These are phyloP conservation scores for Hypsibius dujardini DNA, from an alignment of 1,140 invertebrate species.

Conservation along the genomic window DNA sequence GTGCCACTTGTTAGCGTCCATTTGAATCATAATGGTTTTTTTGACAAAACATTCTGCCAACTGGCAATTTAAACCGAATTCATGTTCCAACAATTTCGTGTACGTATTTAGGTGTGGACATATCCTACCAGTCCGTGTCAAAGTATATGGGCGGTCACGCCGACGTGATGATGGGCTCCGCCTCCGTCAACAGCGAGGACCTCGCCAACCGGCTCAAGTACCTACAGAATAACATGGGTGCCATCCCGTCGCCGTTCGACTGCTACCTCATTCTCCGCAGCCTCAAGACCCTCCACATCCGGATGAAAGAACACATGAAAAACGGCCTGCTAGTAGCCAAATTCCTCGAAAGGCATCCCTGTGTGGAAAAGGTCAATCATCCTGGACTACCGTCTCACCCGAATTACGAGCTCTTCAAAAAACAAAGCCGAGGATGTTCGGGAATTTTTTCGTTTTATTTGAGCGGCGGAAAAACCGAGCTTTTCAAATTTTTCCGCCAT, in stretches of 20 bases:
- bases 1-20: too few species aligned
- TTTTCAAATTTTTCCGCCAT: not conserved
- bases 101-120: too few species aligned
- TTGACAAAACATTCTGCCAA: too few species aligned
- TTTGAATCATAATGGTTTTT: too few species aligned
- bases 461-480: constrained; percentile 28
- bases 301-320: constrained; percentile 36
- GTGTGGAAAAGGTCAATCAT: constrained; percentile 35
- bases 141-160: constrained; percentile 46
- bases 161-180: constrained; percentile 89
- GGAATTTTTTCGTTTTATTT: constrained; percentile 36
- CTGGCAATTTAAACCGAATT: too few species aligned
- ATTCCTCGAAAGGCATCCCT: constrained; percentile 32
- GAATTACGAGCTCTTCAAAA: constrained; percentile 35
- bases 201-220: constrained; percentile 55
- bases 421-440: constrained; percentile 35
- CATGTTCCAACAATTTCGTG: too few species aligned
- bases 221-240: constrained; percentile 61
- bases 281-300: constrained; percentile 35
- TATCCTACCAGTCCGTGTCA: not conserved
- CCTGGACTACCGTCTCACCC: constrained; percentile 37
- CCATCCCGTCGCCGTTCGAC: constrained; percentile 39
- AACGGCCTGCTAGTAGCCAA: constrained; percentile 36
- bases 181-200: constrained; percentile 52
- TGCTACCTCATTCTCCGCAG: constrained; percentile 37